Evolutionary conservation across 1,140 invertebrate species (phyloP).

Genomic region (Ericerus pela): DNA sequence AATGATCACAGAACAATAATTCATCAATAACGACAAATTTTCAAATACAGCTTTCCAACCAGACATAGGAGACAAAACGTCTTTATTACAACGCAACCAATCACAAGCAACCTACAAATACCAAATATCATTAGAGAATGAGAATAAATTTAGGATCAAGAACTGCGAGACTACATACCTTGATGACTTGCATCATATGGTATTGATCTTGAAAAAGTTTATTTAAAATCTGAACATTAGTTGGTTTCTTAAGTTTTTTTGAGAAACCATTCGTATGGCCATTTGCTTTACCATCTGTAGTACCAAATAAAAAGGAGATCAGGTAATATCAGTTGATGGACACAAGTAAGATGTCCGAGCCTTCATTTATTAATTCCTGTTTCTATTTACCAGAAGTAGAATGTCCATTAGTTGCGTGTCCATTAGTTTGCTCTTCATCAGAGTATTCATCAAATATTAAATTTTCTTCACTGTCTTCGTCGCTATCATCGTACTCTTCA

Average conservation of each 20-base stretch:
- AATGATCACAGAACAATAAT: too few species aligned
- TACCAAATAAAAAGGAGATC: not conserved
- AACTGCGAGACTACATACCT: not conserved
- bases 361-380: not conserved
- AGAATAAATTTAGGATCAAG: not conserved
- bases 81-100: not conserved
- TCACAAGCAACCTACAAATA: not conserved
- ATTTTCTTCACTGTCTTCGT: slow-evolving; percentile 4
- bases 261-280: not conserved
- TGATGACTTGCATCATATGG: not conserved
- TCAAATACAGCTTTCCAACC: not conserved
- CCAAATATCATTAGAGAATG: not conserved
- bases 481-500: not conserved
- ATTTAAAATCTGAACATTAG: not conserved
- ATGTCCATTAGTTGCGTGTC: not conserved
- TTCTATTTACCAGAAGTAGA: not conserved
- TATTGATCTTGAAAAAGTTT: not conserved
- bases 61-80: not conserved
- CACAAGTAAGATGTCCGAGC: too few species aligned
- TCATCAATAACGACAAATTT: not conserved
- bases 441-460: not conserved
- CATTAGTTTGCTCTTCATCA: not conserved
- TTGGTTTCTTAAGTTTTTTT: not conserved
- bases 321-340: too few species aligned
- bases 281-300: not conserved